Evolutionary conservation across 2,797 vertebrate genomes (phyloP), one percentile per base, ranked within the genome.

Genomic region (Phataginus tricuspis): DNA sequence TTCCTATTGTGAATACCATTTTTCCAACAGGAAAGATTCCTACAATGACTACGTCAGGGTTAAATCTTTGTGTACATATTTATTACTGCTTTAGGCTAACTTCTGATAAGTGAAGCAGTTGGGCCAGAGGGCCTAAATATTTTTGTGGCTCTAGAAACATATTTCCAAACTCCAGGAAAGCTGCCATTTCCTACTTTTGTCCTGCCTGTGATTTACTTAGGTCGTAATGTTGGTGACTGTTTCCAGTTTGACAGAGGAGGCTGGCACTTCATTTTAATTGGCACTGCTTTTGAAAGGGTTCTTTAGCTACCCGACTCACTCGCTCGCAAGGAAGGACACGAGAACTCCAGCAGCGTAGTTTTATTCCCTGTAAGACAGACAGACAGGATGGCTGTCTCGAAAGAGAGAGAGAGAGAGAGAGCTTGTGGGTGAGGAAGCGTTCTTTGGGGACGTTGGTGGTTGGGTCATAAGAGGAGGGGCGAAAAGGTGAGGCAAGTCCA

Each of bases 181-280:
- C 71, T 6, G 12, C 7, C 5, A 3, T 11, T 71, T 34, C 57
- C 74, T 21, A 7, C 8, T 49, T 77, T 69, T 34, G 31, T 53
- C 21, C 0, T 8, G 7, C 25, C 7, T 0, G 14, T 10, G 55
- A 86, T 42, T 45, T 45, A 45, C 45, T 45, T 4, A 0, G 18
- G 31, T 49, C 78, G 42, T 6, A 2, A 2, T 78, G 4, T 57
- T 3, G 61, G 45, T 12, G 15, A 49, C 4, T 29, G 13, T n/a
- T 75, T 69, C 79, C n/a, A 14, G 0, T 27, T 29, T 75, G 83
- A 42, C 80, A 27, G n/a, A 21, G 0, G 15, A 72, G 42, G 27
- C 0, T 0, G 14, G 12, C 12, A 11, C 78, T 90, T 61, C 0
- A 7, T 90, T 39, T 90, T 25, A 42, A n/a, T 27, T n/a, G 29